A percentile compares a stretch with the other conserved stretches of the same genome.
Conservation (phyloP, 64 coral and sea anemone genomes). For the Anthopleura sola region DNA sequence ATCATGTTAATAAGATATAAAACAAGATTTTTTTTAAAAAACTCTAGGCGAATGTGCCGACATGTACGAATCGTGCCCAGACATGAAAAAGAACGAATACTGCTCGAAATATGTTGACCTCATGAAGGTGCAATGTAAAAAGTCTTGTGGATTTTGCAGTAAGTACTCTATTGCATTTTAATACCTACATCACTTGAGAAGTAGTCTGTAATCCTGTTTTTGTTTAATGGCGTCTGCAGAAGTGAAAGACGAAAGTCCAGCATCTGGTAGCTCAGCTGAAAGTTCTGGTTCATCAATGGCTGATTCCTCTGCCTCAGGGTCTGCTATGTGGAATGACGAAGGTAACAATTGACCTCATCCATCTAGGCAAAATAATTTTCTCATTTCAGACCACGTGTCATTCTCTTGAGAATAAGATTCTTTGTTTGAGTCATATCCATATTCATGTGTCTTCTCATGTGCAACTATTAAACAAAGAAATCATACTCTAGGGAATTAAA, state of each 20-base stretch:
- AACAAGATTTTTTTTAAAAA: neutral
- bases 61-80: slow-evolving; percentile 82
- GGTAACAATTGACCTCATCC: neutral
- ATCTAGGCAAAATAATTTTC: too few relatives aligned
- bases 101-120: slow-evolving; percentile 57
- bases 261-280: neutral
- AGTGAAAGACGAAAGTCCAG: slow-evolving; percentile 23
- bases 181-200: neutral
- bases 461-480: too few relatives aligned
- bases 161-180: neutral
- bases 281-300: neutral
- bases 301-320: neutral
- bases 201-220: too few relatives aligned
- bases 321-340: slow-evolving; percentile 23
- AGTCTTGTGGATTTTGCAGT: slow-evolving; percentile 93
- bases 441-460: too few relatives aligned
- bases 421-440: too few relatives aligned
- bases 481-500: too few relatives aligned
- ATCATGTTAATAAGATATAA: too few relatives aligned
- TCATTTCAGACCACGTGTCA: too few relatives aligned
- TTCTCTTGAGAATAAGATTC: too few relatives aligned
- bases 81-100: slow-evolving; percentile 83
- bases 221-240: neutral
- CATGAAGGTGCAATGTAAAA: slow-evolving; percentile 86
- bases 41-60: slow-evolving; percentile 87